Base-by-base conservation (phyloP, 2,113 vertebrate species). In the Triplophysa tibetana region DNA sequence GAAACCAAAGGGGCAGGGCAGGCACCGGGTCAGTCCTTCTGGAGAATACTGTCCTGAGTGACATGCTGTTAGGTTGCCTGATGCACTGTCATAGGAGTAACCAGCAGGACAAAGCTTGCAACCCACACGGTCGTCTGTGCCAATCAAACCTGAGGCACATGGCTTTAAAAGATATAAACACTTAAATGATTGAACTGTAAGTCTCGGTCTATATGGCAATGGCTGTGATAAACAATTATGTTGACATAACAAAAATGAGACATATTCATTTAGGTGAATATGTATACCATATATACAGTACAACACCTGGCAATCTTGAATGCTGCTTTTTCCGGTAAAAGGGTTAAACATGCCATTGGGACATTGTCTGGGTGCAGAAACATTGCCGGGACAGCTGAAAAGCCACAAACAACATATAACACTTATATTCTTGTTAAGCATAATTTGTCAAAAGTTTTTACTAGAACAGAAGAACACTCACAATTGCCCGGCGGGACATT, bases 401-500 rank as follows among this genome's bases (percentile, higher is more conserved):
- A 8, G 12, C 4, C 24, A 75, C 13, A 66, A 72, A 17, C 70
- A 2, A 66, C 48, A 63, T 0, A 69, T 54, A 50, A 64, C 0
- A 70, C 52, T 16, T 9, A 2, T 2, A 43, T n/a, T 19, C 26
- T 41, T 21, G 17, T 75, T 24, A 58, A 8, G 14, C n/a, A 24
- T 10, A 70, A n/a, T 3, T 26, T 50, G 6, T 38, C 17, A 88
- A 2, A 75, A 67, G 69, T 19, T 58, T 80, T 61, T 23, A 61
- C 19, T 61, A 2, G 19, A n/a, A 29, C 1, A 29, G 8, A 9
- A 54, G 23, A 9, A 43, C 61, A 88, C 95, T 94, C 90, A 97
- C 95, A 93, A 94, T 88, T 92, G 93, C 19, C 94, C 95, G 0
- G 82, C 61, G 0, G 93, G 93, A 61, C 95, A 96, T 69, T 95